Evolutionary conservation across 2,797 vertebrate species (phyloP).

Genomic region (Poeciliopsis presidionis): DNA sequence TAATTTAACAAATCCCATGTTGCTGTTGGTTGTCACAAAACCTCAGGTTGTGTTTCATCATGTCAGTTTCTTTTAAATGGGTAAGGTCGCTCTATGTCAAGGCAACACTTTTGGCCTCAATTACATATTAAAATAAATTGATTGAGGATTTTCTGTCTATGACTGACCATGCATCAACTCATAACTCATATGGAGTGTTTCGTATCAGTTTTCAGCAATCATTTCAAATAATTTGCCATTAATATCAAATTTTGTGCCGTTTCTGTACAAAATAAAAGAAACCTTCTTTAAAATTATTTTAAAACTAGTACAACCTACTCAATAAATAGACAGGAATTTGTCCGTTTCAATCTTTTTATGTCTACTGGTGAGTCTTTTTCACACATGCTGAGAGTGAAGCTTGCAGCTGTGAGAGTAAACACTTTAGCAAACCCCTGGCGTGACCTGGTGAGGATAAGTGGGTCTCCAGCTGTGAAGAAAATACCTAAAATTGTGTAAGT

Average conservation of each 20-base stretch:
- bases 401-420: conserved; percentile 48
- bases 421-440: conserved; percentile 25
- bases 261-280: not conserved
- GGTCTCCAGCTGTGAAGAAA: conserved; percentile 50
- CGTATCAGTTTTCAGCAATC: not conserved
- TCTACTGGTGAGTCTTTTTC: conserved; percentile 5
- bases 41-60: not conserved
- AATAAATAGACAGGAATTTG: not conserved
- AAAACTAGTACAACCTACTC: not conserved
- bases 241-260: too few relatives aligned
- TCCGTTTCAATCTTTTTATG: not conserved
- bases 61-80: not conserved
- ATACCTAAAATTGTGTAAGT: conserved; percentile 26
- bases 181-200: not conserved
- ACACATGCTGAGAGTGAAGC: conserved; percentile 23
- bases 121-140: not conserved
- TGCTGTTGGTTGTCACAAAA: not conserved
- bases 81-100: not conserved
- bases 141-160: not conserved
- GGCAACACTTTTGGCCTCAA: not conserved
- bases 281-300: not conserved
- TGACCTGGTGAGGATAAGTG: conserved; percentile 35
- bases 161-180: not conserved
- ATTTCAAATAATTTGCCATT: not conserved
- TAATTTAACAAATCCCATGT: not conserved